Conservation (phyloP, 2,113 vertebrate species). For the Lasiurus cinereus region DNA sequence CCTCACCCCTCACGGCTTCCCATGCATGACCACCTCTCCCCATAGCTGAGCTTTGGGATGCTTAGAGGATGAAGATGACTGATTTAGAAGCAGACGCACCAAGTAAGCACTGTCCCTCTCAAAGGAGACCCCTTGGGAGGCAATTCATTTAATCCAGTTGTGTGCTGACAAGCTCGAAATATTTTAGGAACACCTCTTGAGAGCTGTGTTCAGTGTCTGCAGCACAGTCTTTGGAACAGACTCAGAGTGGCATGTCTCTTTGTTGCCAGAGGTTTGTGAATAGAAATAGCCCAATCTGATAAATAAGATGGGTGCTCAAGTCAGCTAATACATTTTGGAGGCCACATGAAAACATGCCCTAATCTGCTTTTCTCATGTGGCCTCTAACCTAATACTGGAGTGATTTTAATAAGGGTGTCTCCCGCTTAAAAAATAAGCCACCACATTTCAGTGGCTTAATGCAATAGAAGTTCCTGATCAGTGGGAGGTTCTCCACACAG, state of each 20-base stretch:
- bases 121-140: constrained; percentile 33
- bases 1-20: neutral
- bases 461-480: neutral
- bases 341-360: neutral
- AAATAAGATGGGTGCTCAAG: neutral
- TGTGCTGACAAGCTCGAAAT: neutral
- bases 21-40: neutral
- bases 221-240: neutral
- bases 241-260: neutral
- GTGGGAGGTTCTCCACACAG: neutral
- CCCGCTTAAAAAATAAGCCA: neutral
- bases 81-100: constrained; percentile 6
- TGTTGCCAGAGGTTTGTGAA: neutral
- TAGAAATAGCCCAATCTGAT: neutral
- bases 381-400: neutral
- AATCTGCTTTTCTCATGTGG: neutral
- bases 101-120: neutral
- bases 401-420: neutral
- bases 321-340: neutral
- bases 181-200: constrained; percentile 1
- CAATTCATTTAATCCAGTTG: neutral
- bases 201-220: neutral
- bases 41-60: neutral
- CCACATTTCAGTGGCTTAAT: neutral
- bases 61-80: neutral